Evolutionary conservation across 1,140 invertebrate species (phyloP).

Genomic region (Drosophila pseudoananassae): DNA sequence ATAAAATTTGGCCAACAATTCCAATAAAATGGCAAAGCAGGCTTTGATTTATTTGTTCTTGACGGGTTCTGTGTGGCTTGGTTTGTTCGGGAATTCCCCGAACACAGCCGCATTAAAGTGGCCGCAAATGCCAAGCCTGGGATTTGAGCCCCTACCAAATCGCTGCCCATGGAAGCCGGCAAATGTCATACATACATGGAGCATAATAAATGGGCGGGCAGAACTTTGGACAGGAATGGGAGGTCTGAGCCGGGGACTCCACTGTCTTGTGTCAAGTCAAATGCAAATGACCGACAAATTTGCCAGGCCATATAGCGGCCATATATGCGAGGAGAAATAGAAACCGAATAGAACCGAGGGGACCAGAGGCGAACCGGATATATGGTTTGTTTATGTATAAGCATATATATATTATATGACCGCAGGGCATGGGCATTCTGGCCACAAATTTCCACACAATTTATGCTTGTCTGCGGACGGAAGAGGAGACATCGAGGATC

Average conservation of each 20-base stretch:
- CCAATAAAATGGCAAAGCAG: constrained; percentile 73
- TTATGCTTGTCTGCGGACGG: constrained; percentile 45
- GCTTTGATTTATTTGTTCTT: constrained; percentile 58
- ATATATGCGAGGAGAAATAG: constrained; percentile 12
- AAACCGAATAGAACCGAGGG: constrained; percentile 27
- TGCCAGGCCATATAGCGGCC: constrained; percentile 37
- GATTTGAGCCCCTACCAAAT: constrained; percentile 8
- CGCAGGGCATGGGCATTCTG: constrained; percentile 33
- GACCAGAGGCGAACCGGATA: constrained; percentile 12
- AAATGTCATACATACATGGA: constrained; percentile 60
- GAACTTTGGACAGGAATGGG: constrained; percentile 52
- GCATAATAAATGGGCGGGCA: constrained; percentile 67
- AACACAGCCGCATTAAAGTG: constrained; percentile 24
- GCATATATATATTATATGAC: constrained; percentile 22
- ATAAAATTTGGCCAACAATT: constrained; percentile 74
- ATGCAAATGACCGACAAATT: constrained; percentile 66
- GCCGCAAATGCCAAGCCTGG: constrained; percentile 54
- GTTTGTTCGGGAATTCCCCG: constrained; percentile 50
- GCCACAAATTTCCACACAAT: constrained; percentile 54
- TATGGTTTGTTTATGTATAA: constrained; percentile 28
- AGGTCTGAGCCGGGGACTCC: constrained; percentile 13
- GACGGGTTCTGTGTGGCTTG: constrained; percentile 30
- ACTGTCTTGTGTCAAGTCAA: constrained; percentile 52
- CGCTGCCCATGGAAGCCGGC: neutral
- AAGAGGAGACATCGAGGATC: constrained; percentile 33